Base-by-base conservation (phyloP, 2,113 vertebrate genomes). In the Chloebia gouldiae region DNA sequence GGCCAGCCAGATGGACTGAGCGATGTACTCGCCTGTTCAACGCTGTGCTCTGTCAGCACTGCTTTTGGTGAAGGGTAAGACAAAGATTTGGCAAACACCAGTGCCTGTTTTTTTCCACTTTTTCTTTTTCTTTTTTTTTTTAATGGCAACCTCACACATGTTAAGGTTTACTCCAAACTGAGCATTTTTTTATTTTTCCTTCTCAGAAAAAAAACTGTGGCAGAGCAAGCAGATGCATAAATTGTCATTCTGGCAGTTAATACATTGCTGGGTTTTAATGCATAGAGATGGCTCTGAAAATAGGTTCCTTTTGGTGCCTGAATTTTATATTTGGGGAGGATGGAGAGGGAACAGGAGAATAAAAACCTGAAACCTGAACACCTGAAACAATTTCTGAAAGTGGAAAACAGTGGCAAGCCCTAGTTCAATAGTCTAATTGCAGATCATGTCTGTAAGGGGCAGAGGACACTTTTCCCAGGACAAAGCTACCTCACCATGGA, bases 1-100 rank as follows among this genome's bases (percentile, higher is more conserved):
- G 9, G 65, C 28, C 79, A 88, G 84, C 66, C 94, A 95, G 92
- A 91, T 61, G 69, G 70, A 73, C 39, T 5, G 59, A 86, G 20
- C 8, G 1, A 72, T 72, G 57, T 33, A 37, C 22, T 50, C 0
- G 0, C 22, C 54, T 75, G 39, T 54, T 57, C 5, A 0, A 69
- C 40, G 31, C 22, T 49, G 51, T 49, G 31, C 35, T 82, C 54
- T 33, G 22, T 37, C 18, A 7, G 63, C 79, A 64, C 27, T 20
- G 44, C 37, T 70, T 60, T 75, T 81, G 2, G 0, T 40, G 39
- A 93, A 92, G 77, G 77, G 69, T 57, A 91, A 85, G 25, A 40
- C 56, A 92, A 92, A 66, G 70, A 87, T 69, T 39, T 15, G 37
- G 45, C 51, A 56, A 71, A 44, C 18, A 50, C 5, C 37, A 79